Base-by-base conservation (phyloP, 2,888 invertebrate species). In the Sclerodermus sp. region DNA sequence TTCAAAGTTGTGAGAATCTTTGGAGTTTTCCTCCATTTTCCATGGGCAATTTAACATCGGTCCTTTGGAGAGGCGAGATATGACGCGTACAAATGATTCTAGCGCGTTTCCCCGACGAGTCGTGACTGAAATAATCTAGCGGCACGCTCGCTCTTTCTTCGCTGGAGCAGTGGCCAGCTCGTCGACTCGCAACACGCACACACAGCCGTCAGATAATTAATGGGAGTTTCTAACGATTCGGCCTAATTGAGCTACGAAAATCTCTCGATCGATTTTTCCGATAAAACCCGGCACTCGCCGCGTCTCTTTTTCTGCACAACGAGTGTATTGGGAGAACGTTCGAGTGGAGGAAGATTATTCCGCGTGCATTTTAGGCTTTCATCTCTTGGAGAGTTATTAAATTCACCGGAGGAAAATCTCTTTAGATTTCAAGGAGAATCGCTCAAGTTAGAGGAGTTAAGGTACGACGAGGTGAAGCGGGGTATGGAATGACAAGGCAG, bases 351-450 rank as follows among this genome's bases (percentile, higher is more conserved):
- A n/a, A n/a, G n/a, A n/a, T n/a, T n/a, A n/a, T n/a, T n/a, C n/a
- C n/a, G n/a, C n/a, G n/a, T n/a, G n/a, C n/a, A n/a, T n/a, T n/a
- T n/a, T n/a, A n/a, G n/a, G 47, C 55, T 55, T 56, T 62, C 59
- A 59, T 60, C n/a, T n/a, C n/a, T 67, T 67, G 53, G 55, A 53
- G 51, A 60, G 59, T 65, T 64, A 71, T 68, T 69, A 68, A 71
- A 68, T 71, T 66, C 64, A 53, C 43, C 46, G 48, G 23, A 42
- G 51, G 57, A 55, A 60, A 64, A 64, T 65, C 58, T 58, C 45
- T 47, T 47, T 40, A 34, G 10, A 23, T 43, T 43, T 47, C 32
- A 30, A 36, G 42, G 43, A 23, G 23, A 23, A 23, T 23, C 23
- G 23, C 4, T 23, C 23, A 8, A 23, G 23, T 8, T 5, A 37